Percentiles rank a stretch among this genome's conserved stretches.
Evolutionary conservation across 2,113 vertebrate genomes (phyloP).

Genomic region (Oreochromis spilurus): DNA sequence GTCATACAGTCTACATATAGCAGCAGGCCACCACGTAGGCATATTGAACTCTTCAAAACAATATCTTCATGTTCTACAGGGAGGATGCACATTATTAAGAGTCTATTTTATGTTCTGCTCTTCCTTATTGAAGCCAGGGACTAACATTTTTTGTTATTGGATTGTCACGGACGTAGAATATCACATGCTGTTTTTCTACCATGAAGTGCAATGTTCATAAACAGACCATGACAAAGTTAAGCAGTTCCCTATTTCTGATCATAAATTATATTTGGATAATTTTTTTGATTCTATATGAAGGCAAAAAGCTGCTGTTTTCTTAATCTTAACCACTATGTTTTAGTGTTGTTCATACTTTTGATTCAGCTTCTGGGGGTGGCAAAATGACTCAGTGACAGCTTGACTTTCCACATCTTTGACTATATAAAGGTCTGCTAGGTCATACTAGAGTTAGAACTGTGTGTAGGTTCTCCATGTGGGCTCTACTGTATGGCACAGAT

Average conservation of each 20-base stretch:
- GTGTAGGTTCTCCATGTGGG: neutral
- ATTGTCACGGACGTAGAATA: neutral
- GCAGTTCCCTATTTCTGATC: neutral
- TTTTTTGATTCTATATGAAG: neutral
- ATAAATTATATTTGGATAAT: neutral
- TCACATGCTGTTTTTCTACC: neutral
- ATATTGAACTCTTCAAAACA: neutral
- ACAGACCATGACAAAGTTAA: neutral
- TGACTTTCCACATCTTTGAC: neutral
- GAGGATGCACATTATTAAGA: neutral
- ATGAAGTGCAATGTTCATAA: neutral
- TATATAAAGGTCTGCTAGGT: neutral
- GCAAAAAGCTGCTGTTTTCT: neutral
- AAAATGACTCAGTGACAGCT: neutral
- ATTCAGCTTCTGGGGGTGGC: neutral
- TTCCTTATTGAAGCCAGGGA: neutral
- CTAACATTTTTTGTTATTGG: neutral
- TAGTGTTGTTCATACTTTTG: neutral
- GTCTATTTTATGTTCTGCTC: neutral
- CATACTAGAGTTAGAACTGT: neutral
- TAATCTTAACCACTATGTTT: neutral
- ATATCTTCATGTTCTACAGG: neutral
- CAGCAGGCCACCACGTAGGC: neutral
- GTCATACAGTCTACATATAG: neutral
- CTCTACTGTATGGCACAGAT: neutral